These are phyloP conservation scores for Gnatocerus cornutus DNA, from an alignment of 2,888 invertebrate genomes.

Conservation along the genomic window DNA sequence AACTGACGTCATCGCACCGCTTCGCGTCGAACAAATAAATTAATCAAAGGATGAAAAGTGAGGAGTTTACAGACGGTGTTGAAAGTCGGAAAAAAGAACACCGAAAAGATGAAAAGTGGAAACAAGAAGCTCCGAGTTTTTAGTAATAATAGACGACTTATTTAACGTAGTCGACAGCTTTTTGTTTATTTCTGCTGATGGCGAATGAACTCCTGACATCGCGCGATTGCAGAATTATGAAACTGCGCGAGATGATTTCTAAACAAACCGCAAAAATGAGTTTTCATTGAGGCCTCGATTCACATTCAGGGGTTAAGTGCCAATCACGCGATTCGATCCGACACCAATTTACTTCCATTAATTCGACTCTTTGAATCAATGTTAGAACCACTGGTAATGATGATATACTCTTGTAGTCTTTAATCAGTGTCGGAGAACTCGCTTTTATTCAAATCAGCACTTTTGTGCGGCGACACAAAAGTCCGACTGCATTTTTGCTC, in stretches of 20 bases:
- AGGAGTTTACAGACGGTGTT: not conserved
- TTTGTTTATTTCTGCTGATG: no score
- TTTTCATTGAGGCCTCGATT: conserved; percentile 8
- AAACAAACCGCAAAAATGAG: not conserved
- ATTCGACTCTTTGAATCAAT: conserved; percentile 7
- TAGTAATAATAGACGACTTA: no score
- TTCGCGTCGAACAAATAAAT: not conserved
- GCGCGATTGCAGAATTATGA: not conserved
- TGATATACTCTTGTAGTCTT: conserved; percentile 15
- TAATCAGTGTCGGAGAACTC: conserved; percentile 9
- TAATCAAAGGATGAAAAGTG: conserved; percentile 4
- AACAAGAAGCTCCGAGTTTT: no score
- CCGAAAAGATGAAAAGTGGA: no score
- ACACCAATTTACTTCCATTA: conserved; percentile 10
- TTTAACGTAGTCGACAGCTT: no score
- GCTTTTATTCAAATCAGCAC: conserved; percentile 13
- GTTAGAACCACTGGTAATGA: conserved; percentile 13
- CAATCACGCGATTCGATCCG: conserved; percentile 7
- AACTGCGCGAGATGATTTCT: no score
- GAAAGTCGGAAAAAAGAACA: not conserved
- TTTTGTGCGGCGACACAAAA: conserved; percentile 5
- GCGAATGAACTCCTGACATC: no score
- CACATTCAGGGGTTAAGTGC: conserved; percentile 9
- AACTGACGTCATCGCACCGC: not conserved
- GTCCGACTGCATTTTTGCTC: not conserved